Conservation (phyloP, 2,797 vertebrate genomes). For the Bradypodion ventrale region DNA sequence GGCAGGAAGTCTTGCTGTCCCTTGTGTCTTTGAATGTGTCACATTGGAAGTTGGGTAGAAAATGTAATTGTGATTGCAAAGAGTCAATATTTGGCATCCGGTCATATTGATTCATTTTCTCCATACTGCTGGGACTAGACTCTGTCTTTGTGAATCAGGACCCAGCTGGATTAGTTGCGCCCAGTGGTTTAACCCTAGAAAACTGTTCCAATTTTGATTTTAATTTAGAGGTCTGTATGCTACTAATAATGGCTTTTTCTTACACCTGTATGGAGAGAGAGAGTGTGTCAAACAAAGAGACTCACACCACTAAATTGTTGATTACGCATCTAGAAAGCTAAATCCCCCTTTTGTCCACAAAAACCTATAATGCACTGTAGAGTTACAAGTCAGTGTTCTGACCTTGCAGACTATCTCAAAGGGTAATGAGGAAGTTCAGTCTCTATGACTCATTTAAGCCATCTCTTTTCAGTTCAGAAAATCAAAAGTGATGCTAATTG, state of each 20-base stretch:
- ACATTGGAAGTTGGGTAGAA: constrained; percentile 25
- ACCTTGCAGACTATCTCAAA: constrained; percentile 12
- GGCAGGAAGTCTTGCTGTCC: not conserved
- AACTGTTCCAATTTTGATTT: constrained; percentile 23
- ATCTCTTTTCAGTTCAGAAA: not conserved
- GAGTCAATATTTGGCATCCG: constrained; percentile 25
- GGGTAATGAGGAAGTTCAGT: not conserved
- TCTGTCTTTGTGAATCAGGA: not conserved
- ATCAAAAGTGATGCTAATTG: constrained; percentile 7
- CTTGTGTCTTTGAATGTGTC: constrained; percentile 40
- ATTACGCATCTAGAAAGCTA: not conserved
- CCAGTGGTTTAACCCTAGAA: not conserved
- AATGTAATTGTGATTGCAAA: constrained; percentile 40
- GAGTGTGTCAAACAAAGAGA: not conserved
- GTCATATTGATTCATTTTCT: constrained; percentile 36
- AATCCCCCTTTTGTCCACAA: constrained; percentile 6
- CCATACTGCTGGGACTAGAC: constrained; percentile 21
- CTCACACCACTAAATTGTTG: not conserved
- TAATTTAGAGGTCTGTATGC: not conserved
- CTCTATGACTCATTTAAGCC: constrained; percentile 32
- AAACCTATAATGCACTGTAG: not conserved
- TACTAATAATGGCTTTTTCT: not conserved
- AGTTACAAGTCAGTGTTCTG: constrained; percentile 15
- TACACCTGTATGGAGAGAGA: not conserved
- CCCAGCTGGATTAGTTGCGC: constrained; percentile 18